Evolutionary conservation across 1,140 invertebrate genomes (phyloP).

Genomic region (Dendrolimus punctatus): DNA sequence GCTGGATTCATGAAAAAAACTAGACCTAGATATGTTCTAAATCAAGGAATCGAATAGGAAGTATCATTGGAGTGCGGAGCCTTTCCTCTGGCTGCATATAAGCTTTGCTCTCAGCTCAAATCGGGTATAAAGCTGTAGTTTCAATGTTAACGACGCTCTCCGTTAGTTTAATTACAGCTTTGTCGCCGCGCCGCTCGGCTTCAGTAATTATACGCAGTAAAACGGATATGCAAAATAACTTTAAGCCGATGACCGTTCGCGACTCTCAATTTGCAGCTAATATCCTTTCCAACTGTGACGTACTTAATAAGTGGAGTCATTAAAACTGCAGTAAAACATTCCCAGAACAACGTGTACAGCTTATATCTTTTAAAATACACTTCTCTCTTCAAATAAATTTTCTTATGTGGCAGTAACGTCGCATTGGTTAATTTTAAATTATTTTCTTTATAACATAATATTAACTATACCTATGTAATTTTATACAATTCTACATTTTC

Average conservation of each 20-base stretch:
- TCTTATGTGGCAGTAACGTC: no score
- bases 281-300: constrained; percentile 45
- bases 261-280: constrained; percentile 41
- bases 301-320: constrained; percentile 39
- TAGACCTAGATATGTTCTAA: no score
- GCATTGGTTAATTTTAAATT: no score
- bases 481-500: no score
- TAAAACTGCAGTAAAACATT: constrained; percentile 44
- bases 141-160: constrained; percentile 43
- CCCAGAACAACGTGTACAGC: constrained; percentile 17
- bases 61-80: constrained; percentile 26
- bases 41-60: no score
- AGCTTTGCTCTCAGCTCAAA: constrained; percentile 35
- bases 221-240: constrained; percentile 55
- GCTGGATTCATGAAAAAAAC: no score
- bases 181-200: constrained; percentile 39
- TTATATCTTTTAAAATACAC: constrained; percentile 5
- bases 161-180: constrained; percentile 62
- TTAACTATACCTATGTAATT: no score
- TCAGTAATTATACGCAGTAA: constrained; percentile 55
- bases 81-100: constrained; percentile 18
- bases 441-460: no score
- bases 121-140: constrained; percentile 30
- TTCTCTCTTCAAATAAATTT: background rate
- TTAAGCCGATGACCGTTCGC: constrained; percentile 46